Evolutionary conservation across 2,888 invertebrate genomes (phyloP).

Genomic region (Chymomyza procnemis): DNA sequence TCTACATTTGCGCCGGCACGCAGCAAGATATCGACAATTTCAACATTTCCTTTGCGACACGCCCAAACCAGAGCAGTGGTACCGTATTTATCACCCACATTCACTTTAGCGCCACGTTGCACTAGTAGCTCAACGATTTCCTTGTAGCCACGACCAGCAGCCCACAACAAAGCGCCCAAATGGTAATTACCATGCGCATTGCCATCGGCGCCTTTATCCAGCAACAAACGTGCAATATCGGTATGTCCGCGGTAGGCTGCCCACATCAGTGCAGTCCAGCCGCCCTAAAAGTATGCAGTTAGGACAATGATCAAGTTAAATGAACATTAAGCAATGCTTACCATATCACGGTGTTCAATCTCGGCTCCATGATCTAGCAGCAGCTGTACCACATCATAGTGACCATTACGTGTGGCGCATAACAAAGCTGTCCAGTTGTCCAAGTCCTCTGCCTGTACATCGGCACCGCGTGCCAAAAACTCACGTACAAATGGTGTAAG

Average conservation of each 20-base stretch:
- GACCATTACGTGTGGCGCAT: slow-evolving; percentile 94
- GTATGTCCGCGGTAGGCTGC: slow-evolving; percentile 94
- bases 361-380: slow-evolving; percentile 91
- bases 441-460: slow-evolving; percentile 92
- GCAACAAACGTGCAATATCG: slow-evolving; percentile 86
- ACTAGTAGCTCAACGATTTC: slow-evolving; percentile 91
- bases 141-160: slow-evolving; percentile 93
- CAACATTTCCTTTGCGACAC: slow-evolving; percentile 91
- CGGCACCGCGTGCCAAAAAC: slow-evolving; percentile 93
- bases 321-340: slow-evolving; percentile 77
- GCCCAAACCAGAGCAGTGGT: slow-evolving; percentile 98
- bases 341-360: slow-evolving; percentile 92
- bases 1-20: slow-evolving; percentile 93
- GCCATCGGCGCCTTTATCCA: slow-evolving; percentile 93
- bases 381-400: slow-evolving; percentile 88
- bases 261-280: slow-evolving; percentile 99
- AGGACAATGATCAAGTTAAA: not conserved
- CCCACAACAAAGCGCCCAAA: slow-evolving; percentile 93
- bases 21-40: slow-evolving; percentile 89
- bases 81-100: slow-evolving; percentile 96
- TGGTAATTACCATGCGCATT: slow-evolving; percentile 98
- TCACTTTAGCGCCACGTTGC: slow-evolving; percentile 93
- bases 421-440: slow-evolving; percentile 96
- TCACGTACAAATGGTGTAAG: slow-evolving; percentile 89
- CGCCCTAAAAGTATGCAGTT: slow-evolving; percentile 83